Conservation (phyloP, 1,140 invertebrate species). For the Cepaea nemoralis region DNA sequence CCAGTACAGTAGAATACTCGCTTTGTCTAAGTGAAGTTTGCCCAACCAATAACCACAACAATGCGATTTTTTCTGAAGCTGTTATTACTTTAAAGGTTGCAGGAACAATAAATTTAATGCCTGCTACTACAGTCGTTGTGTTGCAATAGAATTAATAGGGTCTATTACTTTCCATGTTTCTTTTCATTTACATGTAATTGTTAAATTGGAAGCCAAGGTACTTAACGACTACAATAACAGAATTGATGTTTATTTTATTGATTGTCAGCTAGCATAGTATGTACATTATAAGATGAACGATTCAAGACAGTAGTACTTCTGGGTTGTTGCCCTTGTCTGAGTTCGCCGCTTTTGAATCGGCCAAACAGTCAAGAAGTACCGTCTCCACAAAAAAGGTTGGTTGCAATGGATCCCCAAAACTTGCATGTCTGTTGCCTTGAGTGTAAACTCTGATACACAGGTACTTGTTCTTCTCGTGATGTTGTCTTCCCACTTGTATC, state of each 20-base stretch:
- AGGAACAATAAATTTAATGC: neutral
- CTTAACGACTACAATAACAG: neutral
- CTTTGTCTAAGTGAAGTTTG: constrained; percentile 1
- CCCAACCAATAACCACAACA: neutral
- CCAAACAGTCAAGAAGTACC: too few species aligned
- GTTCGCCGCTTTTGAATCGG: too few species aligned
- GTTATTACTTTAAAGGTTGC: neutral
- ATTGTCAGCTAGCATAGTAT: too few species aligned
- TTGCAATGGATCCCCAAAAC: too few species aligned
- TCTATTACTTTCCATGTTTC: neutral
- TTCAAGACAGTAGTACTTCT: too few species aligned
- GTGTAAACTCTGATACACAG: too few species aligned
- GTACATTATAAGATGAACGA: too few species aligned
- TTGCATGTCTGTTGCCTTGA: too few species aligned
- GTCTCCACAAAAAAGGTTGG: too few species aligned
- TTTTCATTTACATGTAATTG: neutral
- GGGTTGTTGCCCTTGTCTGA: too few species aligned
- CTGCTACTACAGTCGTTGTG: neutral
- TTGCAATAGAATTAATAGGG: neutral
- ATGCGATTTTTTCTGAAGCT: neutral
- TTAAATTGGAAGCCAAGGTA: neutral
- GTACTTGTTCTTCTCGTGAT: too few species aligned
- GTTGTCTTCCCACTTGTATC: too few species aligned
- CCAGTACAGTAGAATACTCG: neutral
- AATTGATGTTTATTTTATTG: neutral